These are phyloP conservation scores for Caenorhabditis afra DNA, from an alignment of 2,888 invertebrate genomes.

Conservation along the genomic window DNA sequence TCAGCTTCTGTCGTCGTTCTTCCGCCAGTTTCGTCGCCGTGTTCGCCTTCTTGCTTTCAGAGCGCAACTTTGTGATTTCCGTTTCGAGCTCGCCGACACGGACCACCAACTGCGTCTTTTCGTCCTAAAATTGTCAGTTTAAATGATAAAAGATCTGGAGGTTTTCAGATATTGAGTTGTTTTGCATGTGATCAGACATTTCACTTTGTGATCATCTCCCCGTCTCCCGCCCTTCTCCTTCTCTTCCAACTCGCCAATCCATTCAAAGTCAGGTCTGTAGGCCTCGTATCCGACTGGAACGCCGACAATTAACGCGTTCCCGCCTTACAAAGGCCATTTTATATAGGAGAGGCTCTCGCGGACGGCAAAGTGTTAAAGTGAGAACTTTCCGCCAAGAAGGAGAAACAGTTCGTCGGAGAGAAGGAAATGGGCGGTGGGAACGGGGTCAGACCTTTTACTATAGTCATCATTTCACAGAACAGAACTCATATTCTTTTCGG, in stretches of 20 bases:
- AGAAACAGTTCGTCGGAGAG: slow-evolving; percentile 16
- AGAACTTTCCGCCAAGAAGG: neutral
- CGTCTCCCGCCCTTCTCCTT: slow-evolving; percentile 7
- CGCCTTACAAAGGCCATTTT: slow-evolving; percentile 43
- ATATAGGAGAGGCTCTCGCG: slow-evolving; percentile 17
- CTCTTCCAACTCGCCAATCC: slow-evolving; percentile 24
- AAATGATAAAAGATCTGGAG: neutral
- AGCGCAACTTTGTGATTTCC: slow-evolving; percentile 50
- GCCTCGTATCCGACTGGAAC: slow-evolving; percentile 36
- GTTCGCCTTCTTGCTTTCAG: slow-evolving; percentile 47
- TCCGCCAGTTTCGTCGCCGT: slow-evolving; percentile 63
- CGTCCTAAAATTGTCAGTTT: slow-evolving; percentile 17
- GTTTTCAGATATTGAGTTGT: neutral
- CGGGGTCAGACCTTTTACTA: slow-evolving; percentile 51
- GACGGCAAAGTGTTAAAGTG: neutral
- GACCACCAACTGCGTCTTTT: slow-evolving; percentile 41
- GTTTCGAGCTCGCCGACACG: slow-evolving; percentile 53
- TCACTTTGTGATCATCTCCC: slow-evolving; percentile 25
- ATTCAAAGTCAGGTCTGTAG: slow-evolving; percentile 3
- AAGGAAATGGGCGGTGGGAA: neutral
- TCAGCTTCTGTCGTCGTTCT: slow-evolving; percentile 65
- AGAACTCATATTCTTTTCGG: neutral
- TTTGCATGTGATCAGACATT: slow-evolving; percentile 28
- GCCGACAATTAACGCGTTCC: slow-evolving; percentile 33
- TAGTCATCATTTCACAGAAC: slow-evolving; percentile 51